phyloP scores from a whole-genome alignment of 2,888 invertebrate genomes.

The Patella depressa region DNA sequence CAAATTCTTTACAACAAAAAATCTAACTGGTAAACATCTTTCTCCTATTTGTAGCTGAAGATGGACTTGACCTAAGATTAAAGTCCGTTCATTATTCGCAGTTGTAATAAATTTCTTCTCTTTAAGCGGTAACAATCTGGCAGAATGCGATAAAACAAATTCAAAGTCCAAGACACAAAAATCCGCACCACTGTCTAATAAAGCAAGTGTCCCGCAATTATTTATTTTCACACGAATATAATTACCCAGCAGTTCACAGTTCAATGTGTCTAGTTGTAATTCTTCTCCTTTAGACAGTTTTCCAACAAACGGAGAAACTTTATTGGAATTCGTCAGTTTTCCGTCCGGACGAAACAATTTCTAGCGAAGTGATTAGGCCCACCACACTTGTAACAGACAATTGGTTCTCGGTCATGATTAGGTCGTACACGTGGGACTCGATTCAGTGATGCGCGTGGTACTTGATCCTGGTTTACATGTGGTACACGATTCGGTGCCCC shows the following conservation, averaged over 20 bases:
- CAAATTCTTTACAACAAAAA: no score
- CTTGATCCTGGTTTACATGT: no score
- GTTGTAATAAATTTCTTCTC: conserved; percentile 1
- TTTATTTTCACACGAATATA: neutral
- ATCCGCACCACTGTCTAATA: conserved; percentile 12
- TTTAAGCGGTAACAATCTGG: neutral
- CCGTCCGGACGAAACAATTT: neutral
- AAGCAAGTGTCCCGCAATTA: neutral
- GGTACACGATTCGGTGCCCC: no score
- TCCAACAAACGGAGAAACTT: neutral
- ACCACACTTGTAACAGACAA: neutral
- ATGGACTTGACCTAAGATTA: no score
- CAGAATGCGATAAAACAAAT: neutral
- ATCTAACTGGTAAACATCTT: no score
- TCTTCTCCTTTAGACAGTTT: no score
- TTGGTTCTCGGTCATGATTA: neutral
- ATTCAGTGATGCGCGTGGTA: no score
- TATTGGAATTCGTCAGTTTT: neutral
- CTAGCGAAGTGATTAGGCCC: neutral
- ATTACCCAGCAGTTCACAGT: neutral
- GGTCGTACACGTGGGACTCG: no score
- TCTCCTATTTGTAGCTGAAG: no score
- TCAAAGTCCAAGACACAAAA: neutral
- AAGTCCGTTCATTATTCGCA: conserved; percentile 6
- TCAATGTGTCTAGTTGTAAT: no score